A percentile compares a stretch with the other conserved stretches of the same genome.
These are phyloP conservation scores for Congeria kusceri DNA, from an alignment of 2,888 invertebrate genomes.

Conservation along the genomic window DNA sequence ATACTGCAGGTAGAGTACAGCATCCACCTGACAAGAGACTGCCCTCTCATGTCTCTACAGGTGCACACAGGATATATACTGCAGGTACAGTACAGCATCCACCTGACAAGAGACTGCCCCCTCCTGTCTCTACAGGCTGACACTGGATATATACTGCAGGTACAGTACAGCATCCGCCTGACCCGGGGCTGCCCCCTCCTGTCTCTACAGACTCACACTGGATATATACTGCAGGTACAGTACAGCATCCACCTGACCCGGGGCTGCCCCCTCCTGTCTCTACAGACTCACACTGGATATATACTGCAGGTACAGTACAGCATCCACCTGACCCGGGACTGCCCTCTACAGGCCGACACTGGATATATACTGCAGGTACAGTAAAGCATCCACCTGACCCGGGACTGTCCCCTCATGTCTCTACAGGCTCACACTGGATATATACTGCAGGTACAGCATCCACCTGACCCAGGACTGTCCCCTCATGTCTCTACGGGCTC, in stretches of 20 bases:
- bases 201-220: conserved; percentile 44
- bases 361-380: conserved; percentile 55
- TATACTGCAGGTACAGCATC: conserved; percentile 34
- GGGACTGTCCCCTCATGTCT: too few species aligned
- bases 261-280: too few species aligned
- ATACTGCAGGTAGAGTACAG: conserved; percentile 44
- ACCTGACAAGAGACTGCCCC: too few species aligned
- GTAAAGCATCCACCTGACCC: too few species aligned
- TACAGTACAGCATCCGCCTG: conserved; percentile 40
- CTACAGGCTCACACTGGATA: too few species aligned
- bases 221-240: conserved; percentile 53
- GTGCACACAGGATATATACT: conserved; percentile 46
- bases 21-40: conserved; percentile 22
- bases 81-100: conserved; percentile 35
- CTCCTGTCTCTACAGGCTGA: too few species aligned
- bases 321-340: conserved; percentile 22
- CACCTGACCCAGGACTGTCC: conserved; percentile 30
- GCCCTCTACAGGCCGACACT: conserved; percentile 40
- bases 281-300: too few species aligned
- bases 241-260: too few species aligned
- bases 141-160: too few species aligned
- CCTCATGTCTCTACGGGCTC: conserved; percentile 34
- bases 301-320: conserved; percentile 37
- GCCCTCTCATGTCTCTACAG: conserved; percentile 43
- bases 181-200: conserved; percentile 31